Conservation (phyloP, 2,113 vertebrate genomes). For the Corythaixoides concolor region DNA sequence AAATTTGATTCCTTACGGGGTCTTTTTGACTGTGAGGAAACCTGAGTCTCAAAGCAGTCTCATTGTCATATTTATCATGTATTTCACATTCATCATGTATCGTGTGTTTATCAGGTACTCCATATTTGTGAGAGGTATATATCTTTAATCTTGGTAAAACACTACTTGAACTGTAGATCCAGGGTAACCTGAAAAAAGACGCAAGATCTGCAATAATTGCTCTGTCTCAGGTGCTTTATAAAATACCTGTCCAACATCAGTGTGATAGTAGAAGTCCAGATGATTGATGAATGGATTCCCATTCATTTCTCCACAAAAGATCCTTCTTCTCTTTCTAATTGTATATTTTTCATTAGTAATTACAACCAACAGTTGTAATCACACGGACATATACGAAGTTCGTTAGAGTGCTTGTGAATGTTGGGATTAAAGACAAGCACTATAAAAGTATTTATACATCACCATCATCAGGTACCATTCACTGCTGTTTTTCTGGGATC, state of each 20-base stretch:
- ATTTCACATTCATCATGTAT: neutral
- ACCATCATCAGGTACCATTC: neutral
- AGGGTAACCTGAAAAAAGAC: neutral
- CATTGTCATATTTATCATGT: neutral
- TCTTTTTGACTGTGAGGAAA: neutral
- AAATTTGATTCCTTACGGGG: neutral
- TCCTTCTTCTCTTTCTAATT: neutral
- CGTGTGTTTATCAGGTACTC: neutral
- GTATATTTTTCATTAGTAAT: neutral
- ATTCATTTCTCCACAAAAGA: neutral
- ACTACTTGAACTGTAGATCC: neutral
- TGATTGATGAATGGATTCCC: accelerated
- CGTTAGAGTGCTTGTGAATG: neutral
- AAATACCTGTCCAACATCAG: neutral
- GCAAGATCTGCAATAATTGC: neutral
- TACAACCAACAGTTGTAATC: neutral
- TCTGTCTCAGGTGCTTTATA: neutral
- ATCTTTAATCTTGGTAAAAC: neutral
- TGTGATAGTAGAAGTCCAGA: neutral
- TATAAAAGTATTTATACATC: neutral
- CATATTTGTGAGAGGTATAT: neutral
- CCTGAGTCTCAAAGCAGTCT: neutral
- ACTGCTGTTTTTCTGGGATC: neutral
- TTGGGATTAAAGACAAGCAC: neutral
- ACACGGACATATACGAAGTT: neutral